These are phyloP conservation scores for Campoletis raptor DNA, from an alignment of 2,888 invertebrate genomes.

Conservation along the genomic window DNA sequence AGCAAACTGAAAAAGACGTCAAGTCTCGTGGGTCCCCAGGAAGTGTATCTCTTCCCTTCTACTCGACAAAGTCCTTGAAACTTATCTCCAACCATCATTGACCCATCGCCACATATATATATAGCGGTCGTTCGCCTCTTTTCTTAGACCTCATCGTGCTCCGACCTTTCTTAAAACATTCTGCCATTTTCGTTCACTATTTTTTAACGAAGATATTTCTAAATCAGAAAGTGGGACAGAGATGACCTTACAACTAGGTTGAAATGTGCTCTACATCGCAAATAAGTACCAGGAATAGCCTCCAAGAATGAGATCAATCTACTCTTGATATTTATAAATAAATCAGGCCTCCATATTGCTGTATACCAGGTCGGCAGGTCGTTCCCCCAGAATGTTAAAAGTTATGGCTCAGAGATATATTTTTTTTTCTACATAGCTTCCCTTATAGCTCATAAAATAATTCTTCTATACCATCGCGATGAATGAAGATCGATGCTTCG, in stretches of 20 bases:
- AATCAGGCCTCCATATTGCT: background rate
- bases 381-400: background rate
- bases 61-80: slow-evolving; percentile 55
- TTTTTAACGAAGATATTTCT: slow-evolving; percentile 17
- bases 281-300: background rate
- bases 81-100: slow-evolving; percentile 55
- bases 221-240: background rate
- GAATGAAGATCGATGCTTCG: slow-evolving; percentile 53
- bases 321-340: slow-evolving; percentile 35
- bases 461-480: slow-evolving; percentile 37
- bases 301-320: background rate
- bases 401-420: background rate
- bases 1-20: slow-evolving; percentile 63
- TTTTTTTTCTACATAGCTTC: slow-evolving; percentile 9
- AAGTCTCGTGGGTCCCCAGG: slow-evolving; percentile 35
- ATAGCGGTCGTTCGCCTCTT: slow-evolving; percentile 47
- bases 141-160: slow-evolving; percentile 13
- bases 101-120: slow-evolving; percentile 15
- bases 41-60: slow-evolving; percentile 31
- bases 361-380: background rate
- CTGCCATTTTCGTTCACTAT: slow-evolving; percentile 2
- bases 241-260: slow-evolving; percentile 10
- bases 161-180: slow-evolving; percentile 31
- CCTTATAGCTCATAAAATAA: slow-evolving; percentile 58
- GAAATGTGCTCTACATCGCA: too few species aligned